Conservation (phyloP, 2,797 vertebrate genomes). For the Sebastes minor region DNA sequence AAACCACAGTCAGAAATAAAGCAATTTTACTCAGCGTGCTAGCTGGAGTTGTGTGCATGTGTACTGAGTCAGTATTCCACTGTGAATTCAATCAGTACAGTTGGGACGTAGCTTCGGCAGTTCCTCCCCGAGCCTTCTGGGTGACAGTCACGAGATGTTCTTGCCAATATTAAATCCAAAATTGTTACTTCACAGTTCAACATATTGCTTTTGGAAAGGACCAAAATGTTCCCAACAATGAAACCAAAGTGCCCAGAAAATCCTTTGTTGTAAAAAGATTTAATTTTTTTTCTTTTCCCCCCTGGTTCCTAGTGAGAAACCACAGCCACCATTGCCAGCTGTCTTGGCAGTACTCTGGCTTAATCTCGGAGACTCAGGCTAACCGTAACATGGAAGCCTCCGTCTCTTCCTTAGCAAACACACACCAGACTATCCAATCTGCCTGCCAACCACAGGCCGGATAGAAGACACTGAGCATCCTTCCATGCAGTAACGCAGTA, state of each 20-base stretch:
- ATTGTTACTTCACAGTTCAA: conserved; percentile 30
- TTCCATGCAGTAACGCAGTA: conserved; percentile 18
- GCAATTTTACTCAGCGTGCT: not conserved
- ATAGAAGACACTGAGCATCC: conserved; percentile 30
- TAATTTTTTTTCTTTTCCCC: not conserved
- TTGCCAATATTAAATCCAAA: conserved; percentile 36
- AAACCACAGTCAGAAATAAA: not conserved
- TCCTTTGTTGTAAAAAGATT: conserved; percentile 49
- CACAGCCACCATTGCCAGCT: conserved; percentile 45
- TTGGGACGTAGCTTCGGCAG: not conserved
- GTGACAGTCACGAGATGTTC: conserved; percentile 2
- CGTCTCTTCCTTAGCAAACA: conserved; percentile 26
- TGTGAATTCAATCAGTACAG: not conserved
- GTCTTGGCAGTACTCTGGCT: conserved; percentile 57
- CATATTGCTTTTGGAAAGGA: conserved; percentile 41
- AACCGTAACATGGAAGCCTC: conserved; percentile 28
- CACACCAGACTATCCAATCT: conserved; percentile 29
- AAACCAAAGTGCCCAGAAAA: conserved; percentile 54
- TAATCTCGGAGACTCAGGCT: conserved; percentile 64
- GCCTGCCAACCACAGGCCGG: conserved; percentile 9
- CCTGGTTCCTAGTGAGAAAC: conserved; percentile 27
- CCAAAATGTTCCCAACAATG: conserved; percentile 49
- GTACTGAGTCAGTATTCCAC: not conserved
- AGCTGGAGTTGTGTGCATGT: not conserved
- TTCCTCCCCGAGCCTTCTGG: conserved; percentile 20